Percentiles rank a stretch among this genome's conserved stretches.
Conservation (phyloP, 2,888 invertebrate species). For the Halictus ligatus region DNA sequence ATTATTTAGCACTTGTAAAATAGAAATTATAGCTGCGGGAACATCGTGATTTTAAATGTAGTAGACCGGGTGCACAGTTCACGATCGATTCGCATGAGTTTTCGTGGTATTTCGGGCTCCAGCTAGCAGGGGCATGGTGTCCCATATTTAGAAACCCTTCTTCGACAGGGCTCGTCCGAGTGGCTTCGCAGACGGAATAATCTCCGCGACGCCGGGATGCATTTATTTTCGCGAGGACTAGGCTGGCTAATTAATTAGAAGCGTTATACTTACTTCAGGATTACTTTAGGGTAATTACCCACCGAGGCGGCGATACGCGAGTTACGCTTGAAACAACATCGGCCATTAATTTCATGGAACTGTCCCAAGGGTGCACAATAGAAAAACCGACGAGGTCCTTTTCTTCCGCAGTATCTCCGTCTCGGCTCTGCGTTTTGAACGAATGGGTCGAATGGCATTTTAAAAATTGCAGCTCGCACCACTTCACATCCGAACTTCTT, state of each 20-base stretch:
- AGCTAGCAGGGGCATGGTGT: not conserved
- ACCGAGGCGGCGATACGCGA: slow-evolving; percentile 29
- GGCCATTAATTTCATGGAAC: slow-evolving; percentile 48
- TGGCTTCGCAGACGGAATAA: slow-evolving; percentile 16
- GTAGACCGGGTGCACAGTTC: not conserved
- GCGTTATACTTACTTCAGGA: slow-evolving; percentile 22
- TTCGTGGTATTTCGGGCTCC: not conserved
- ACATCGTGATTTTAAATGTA: not conserved
- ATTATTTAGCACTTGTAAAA: not conserved
- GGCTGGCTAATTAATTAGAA: slow-evolving; percentile 45
- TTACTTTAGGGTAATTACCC: slow-evolving; percentile 54
- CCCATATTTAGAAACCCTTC: slow-evolving; percentile 5
- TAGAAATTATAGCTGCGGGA: not conserved
- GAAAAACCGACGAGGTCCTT: slow-evolving; percentile 25
- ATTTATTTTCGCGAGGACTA: slow-evolving; percentile 39
- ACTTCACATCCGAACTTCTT: not conserved
- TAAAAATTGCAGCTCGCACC: slow-evolving; percentile 4
- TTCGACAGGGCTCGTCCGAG: not conserved
- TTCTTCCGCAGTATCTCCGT: not conserved
- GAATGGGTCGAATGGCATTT: slow-evolving; percentile 31
- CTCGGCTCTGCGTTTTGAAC: not conserved
- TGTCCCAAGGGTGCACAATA: not conserved
- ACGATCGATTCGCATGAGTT: not conserved
- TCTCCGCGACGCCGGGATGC: slow-evolving; percentile 1
- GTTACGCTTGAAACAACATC: slow-evolving; percentile 35